A percentile compares a stretch with the other conserved stretches of the same genome.
Evolutionary conservation across 2,113 vertebrate species (phyloP).

Genomic region (Cololabis saira): DNA sequence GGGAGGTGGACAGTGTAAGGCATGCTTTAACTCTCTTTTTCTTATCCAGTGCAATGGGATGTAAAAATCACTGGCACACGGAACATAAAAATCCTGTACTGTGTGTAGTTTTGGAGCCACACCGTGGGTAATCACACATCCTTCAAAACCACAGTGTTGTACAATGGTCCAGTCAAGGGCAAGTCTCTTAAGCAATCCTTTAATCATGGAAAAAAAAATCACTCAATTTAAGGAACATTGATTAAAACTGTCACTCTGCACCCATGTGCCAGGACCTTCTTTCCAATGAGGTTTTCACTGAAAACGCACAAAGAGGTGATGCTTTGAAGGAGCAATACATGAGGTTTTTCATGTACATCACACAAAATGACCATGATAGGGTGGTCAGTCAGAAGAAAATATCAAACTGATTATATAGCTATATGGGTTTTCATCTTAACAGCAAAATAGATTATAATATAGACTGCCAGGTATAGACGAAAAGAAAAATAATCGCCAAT

Average conservation of each 20-base stretch:
- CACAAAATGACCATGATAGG: conserved; percentile 38
- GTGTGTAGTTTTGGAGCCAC: conserved; percentile 36
- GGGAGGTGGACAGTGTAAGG: background rate
- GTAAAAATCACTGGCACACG: conserved; percentile 27
- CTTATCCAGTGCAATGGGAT: conserved; percentile 22
- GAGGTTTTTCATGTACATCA: conserved; percentile 30
- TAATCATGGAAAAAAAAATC: conserved; percentile 70
- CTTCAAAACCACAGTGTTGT: conserved; percentile 37
- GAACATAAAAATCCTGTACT: conserved; percentile 38
- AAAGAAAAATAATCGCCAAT: too few species aligned
- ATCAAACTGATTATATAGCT: background rate
- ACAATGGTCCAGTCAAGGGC: conserved; percentile 69
- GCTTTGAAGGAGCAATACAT: conserved; percentile 30
- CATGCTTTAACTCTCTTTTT: conserved; percentile 16
- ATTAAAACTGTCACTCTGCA: background rate
- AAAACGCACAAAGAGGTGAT: conserved; percentile 56
- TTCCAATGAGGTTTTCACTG: conserved; percentile 44
- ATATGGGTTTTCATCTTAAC: background rate
- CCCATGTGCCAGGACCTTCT: conserved; percentile 53
- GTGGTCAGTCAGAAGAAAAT: conserved; percentile 15
- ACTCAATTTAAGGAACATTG: conserved; percentile 61
- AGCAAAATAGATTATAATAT: background rate
- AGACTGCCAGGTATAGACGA: too few species aligned
- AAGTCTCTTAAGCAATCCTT: conserved; percentile 58
- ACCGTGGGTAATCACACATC: conserved; percentile 62